Conservation (phyloP, 2,113 vertebrate genomes). For the Emberiza fucata region DNA sequence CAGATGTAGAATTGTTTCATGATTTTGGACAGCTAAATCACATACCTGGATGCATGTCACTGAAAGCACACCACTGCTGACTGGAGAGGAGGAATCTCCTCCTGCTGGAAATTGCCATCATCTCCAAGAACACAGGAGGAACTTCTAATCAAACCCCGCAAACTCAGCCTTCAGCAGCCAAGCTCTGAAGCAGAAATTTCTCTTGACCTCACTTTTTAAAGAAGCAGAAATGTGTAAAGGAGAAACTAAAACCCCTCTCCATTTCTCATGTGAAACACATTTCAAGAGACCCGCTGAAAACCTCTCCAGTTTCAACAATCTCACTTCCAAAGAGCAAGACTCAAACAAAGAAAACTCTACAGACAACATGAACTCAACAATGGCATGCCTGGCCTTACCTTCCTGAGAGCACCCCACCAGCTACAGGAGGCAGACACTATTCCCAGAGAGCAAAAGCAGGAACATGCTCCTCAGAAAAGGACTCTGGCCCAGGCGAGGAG, state of each 20-base stretch:
- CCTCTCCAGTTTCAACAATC: neutral
- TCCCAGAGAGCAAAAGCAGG: neutral
- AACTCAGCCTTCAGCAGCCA: neutral
- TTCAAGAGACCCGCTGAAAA: neutral
- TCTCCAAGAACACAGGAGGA: neutral
- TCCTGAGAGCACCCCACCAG: neutral
- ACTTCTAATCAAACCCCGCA: neutral
- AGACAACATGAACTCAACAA: neutral
- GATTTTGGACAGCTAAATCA: neutral
- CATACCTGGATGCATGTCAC: neutral
- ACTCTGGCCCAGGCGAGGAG: neutral
- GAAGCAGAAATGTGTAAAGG: neutral
- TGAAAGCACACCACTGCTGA: neutral
- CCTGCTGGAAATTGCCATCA: neutral
- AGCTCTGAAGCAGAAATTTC: neutral
- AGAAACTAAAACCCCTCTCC: neutral
- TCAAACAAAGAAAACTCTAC: neutral
- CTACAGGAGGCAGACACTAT: neutral
- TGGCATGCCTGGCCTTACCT: neutral
- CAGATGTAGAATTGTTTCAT: neutral
- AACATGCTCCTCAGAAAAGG: neutral
- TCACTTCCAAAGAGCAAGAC: neutral
- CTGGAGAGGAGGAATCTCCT: neutral
- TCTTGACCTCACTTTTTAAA: neutral
- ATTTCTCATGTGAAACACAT: rapidly evolving